Conservation (phyloP, 2,888 invertebrate genomes). For the Diarsia rubi region DNA sequence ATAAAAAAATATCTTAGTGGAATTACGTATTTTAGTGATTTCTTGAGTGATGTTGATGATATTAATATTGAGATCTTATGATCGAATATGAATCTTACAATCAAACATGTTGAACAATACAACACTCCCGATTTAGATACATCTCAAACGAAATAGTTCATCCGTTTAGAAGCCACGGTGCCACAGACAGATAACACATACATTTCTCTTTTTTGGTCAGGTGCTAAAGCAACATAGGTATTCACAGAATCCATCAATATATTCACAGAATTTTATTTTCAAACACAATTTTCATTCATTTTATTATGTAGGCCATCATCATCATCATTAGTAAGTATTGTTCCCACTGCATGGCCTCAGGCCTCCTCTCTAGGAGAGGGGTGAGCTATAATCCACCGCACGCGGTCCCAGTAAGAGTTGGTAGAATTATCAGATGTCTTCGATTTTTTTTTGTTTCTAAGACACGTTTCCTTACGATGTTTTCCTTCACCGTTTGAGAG, state of each 20-base stretch:
- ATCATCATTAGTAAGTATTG: no score
- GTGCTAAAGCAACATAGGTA: background rate
- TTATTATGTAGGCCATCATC: background rate
- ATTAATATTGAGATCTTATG: background rate
- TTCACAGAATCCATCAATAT: background rate
- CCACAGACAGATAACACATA: background rate
- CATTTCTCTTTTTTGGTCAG: background rate
- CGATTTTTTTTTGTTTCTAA: no score
- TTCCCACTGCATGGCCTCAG: no score
- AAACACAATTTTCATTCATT: background rate
- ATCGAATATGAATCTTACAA: background rate
- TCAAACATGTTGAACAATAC: background rate
- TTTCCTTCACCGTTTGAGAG: no score
- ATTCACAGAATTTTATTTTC: background rate
- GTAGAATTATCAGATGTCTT: no score
- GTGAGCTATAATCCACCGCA: no score
- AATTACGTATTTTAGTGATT: background rate
- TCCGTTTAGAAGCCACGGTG: background rate
- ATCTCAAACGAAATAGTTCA: background rate
- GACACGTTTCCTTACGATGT: no score
- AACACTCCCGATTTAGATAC: background rate
- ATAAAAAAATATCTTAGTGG: conserved; percentile 5
- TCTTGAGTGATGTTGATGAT: background rate
- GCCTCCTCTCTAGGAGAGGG: no score
- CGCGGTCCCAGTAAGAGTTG: no score